phyloP scores from a whole-genome alignment of 2,888 invertebrate species.

The Caenorhabditis macrosperma region DNA sequence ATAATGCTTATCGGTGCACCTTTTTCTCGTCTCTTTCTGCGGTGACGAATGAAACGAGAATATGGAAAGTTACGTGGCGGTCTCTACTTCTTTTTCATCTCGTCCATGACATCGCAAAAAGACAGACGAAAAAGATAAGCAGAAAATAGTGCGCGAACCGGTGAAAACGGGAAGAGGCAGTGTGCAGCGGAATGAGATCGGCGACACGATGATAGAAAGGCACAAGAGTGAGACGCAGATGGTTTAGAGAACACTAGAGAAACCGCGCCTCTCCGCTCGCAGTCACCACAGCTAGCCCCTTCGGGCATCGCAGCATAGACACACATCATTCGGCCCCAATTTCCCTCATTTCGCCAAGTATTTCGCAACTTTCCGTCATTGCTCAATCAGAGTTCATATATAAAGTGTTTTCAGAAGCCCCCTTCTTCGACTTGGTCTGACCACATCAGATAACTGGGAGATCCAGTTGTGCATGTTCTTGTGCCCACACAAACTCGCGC shows the following conservation, averaged over 20 bases:
- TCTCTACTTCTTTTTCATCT: constrained; percentile 1
- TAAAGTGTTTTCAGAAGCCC: constrained; percentile 35
- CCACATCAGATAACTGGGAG: constrained; percentile 59
- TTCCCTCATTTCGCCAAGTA: constrained; percentile 42
- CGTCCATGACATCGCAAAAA: constrained; percentile 33
- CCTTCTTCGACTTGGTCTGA: constrained; percentile 57
- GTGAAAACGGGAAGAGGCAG: constrained; percentile 37
- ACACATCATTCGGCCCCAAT: constrained; percentile 54
- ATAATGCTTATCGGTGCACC: constrained; percentile 35
- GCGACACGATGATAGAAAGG: constrained; percentile 13
- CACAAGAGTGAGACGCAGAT: constrained; percentile 30
- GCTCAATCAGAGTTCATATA: background rate
- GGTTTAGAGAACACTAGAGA: constrained; percentile 52
- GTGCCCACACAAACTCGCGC: constrained; percentile 69
- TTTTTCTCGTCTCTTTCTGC: constrained; percentile 33
- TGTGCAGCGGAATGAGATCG: constrained; percentile 29
- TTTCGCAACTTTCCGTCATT: constrained; percentile 38
- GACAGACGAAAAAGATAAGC: constrained; percentile 30
- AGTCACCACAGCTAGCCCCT: constrained; percentile 45
- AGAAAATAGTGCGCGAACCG: constrained; percentile 32
- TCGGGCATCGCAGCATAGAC: constrained; percentile 45
- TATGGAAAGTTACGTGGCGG: constrained; percentile 47
- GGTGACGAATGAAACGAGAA: constrained; percentile 24
- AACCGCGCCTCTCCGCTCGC: constrained; percentile 54
- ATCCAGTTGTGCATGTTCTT: constrained; percentile 72